Evolutionary conservation across 2,113 vertebrate genomes (phyloP), one percentile per base, ranked within the genome.

Genomic region (Dendropsophus ebraccatus): DNA sequence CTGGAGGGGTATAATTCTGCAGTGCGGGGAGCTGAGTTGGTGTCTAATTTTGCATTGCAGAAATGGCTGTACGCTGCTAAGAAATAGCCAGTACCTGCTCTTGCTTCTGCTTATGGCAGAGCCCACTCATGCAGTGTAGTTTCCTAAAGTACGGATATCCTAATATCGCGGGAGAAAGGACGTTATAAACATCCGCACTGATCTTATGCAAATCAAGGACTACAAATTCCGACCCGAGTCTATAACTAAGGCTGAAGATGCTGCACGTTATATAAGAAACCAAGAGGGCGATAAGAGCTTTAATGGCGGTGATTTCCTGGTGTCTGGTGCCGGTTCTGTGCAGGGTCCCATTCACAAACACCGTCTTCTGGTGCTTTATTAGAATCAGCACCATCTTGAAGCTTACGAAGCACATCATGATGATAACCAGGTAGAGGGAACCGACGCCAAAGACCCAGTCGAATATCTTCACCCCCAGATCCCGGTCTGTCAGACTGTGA

Each of bases 331-430:
- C 28, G 19, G 14, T 58, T 41, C 52, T 58, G 30, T 12, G 11
- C 5, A 74, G 13, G 16, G 13, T 54, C 37, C 21, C 69, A 54
- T 83, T 49, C n/a, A 50, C 62, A 70, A 69, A 82, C 14, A 83
- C 35, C 6, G 82, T 83, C 32, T 73, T 50, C 5, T 74, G 67
- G 69, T 83, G 69, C 25, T 83, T 73, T 45, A 54, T 30, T 10
- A 83, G 82, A 74, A 83, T 41, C 2, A 73, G 41, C 25, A 74
- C 47, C 69, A 83, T 73, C 17, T 41, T 72, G 17, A 74, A 58
- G 52, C 35, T 74, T 30, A 74, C 23, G 41, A 32, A 54, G 50
- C 30, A 56, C 69, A 73, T 83, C 5, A 70, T 2, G 19, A 9
- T 6, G 13, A 58, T 52, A 28, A 58, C 13, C 32, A 58, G 0